These are phyloP conservation scores for Monochamus alternatus DNA, from an alignment of 2,888 invertebrate genomes.

Conservation along the genomic window DNA sequence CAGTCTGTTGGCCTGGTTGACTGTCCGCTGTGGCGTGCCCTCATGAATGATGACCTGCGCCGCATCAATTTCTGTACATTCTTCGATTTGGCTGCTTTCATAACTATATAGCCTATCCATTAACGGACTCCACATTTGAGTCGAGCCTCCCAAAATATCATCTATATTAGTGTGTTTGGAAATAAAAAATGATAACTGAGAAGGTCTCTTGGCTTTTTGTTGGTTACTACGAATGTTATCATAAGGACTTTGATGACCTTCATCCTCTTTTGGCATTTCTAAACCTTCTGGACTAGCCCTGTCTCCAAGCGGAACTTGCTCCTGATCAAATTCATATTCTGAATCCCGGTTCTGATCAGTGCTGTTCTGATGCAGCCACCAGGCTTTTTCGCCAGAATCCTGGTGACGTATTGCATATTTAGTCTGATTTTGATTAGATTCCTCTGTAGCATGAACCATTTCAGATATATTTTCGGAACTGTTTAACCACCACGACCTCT, in stretches of 20 bases:
- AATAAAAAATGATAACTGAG: conserved; percentile 79
- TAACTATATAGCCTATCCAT: conserved; percentile 74
- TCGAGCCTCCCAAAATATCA: conserved; percentile 84
- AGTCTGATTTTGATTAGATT: conserved; percentile 47
- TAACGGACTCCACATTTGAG: conserved; percentile 77
- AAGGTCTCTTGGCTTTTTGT: conserved; percentile 60
- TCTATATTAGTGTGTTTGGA: conserved; percentile 91
- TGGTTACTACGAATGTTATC: conserved; percentile 75
- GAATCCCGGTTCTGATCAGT: conserved; percentile 73
- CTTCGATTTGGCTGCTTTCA: conserved; percentile 63
- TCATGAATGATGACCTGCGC: conserved; percentile 82
- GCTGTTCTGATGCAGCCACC: conserved; percentile 75
- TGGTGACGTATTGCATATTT: conserved; percentile 69
- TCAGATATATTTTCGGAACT: conserved; percentile 70
- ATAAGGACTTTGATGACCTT: conserved; percentile 78
- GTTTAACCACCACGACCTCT: conserved; percentile 80
- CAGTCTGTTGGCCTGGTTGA: conserved; percentile 73
- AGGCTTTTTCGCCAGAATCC: conserved; percentile 73
- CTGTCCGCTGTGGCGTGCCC: conserved; percentile 81
- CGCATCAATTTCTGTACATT: conserved; percentile 83
- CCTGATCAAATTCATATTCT: conserved; percentile 67
- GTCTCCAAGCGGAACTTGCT: conserved; percentile 78
- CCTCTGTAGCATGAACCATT: conserved; percentile 54
- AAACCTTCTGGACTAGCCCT: conserved; percentile 87
- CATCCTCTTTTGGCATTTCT: conserved; percentile 71